Conservation (phyloP, 2,797 vertebrate genomes). For the Malacoctenus gilli region DNA sequence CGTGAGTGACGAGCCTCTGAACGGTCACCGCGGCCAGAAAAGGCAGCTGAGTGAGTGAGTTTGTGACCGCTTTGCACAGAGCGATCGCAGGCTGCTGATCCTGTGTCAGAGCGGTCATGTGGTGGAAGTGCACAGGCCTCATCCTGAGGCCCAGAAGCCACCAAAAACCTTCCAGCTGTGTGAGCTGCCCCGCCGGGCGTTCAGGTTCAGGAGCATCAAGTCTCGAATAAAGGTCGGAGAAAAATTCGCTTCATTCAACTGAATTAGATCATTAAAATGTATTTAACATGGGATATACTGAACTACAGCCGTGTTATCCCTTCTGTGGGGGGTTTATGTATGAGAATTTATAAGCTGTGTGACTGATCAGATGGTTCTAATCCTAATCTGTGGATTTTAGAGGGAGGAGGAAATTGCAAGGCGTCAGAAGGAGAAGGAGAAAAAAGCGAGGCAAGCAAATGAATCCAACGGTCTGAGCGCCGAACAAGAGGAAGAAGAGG, state of each 20-base stretch:
- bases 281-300: neutral
- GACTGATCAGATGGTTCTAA: neutral
- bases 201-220: slow-evolving; percentile 91
- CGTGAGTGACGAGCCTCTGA: slow-evolving; percentile 74
- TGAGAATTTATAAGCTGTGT: no score
- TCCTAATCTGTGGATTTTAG: slow-evolving; percentile 70
- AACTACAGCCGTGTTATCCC: neutral
- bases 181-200: slow-evolving; percentile 76
- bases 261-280: no score
- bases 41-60: fast-evolving
- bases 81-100: slow-evolving; percentile 83
- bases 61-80: slow-evolving; percentile 69
- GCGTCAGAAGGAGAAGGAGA: slow-evolving; percentile 72
- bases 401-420: slow-evolving; percentile 81
- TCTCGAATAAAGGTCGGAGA: slow-evolving; percentile 83
- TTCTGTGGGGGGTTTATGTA: neutral
- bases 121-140: slow-evolving; percentile 84
- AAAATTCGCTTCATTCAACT: no score
- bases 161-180: slow-evolving; percentile 82
- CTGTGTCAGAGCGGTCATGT: slow-evolving; percentile 88
- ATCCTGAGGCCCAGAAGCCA: slow-evolving; percentile 41
- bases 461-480: slow-evolving; percentile 52
- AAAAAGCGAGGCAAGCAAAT: slow-evolving; percentile 73
- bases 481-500: slow-evolving; percentile 52
- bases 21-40: no score